A percentile compares a stretch with the other conserved stretches of the same genome.
These are phyloP conservation scores for Dendropsophus ebraccatus DNA, from an alignment of 2,113 vertebrate genomes.

Conservation along the genomic window DNA sequence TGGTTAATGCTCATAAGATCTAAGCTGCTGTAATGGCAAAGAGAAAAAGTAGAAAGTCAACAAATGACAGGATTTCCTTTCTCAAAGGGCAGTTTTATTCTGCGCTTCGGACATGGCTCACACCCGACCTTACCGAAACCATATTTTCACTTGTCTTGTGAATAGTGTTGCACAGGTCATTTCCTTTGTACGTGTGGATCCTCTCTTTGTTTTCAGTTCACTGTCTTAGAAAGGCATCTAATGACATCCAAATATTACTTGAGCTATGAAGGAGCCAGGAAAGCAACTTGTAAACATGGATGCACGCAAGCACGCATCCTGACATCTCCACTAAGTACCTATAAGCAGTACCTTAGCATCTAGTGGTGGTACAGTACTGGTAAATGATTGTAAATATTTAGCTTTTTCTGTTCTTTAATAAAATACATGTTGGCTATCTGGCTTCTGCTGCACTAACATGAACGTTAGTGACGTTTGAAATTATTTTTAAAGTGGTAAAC, in stretches of 20 bases:
- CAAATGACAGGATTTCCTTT: constrained; percentile 47
- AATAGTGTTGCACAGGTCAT: constrained; percentile 37
- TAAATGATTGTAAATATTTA: background rate
- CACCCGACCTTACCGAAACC: background rate
- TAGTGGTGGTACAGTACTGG: background rate
- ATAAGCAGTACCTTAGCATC: background rate
- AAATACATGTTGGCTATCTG: background rate
- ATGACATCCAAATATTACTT: constrained; percentile 45
- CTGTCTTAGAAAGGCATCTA: constrained; percentile 23
- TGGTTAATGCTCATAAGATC: background rate
- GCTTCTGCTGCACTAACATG: too few species aligned
- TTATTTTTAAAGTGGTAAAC: too few species aligned
- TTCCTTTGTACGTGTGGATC: constrained; percentile 56
- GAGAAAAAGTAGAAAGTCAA: constrained; percentile 40
- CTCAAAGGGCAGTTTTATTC: constrained; percentile 26
- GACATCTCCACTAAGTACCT: constrained; percentile 5
- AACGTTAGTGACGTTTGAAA: too few species aligned
- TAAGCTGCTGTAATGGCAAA: background rate
- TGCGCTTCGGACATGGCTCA: background rate
- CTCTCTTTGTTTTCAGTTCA: constrained; percentile 42
- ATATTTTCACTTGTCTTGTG: constrained; percentile 26
- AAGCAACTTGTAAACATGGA: constrained; percentile 47
- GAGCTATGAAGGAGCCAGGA: constrained; percentile 37
- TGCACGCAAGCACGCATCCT: constrained; percentile 39
- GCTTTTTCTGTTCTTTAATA: background rate